Evolutionary conservation across 2,113 vertebrate genomes (phyloP).

Genomic region (Sapayoa aenigma): DNA sequence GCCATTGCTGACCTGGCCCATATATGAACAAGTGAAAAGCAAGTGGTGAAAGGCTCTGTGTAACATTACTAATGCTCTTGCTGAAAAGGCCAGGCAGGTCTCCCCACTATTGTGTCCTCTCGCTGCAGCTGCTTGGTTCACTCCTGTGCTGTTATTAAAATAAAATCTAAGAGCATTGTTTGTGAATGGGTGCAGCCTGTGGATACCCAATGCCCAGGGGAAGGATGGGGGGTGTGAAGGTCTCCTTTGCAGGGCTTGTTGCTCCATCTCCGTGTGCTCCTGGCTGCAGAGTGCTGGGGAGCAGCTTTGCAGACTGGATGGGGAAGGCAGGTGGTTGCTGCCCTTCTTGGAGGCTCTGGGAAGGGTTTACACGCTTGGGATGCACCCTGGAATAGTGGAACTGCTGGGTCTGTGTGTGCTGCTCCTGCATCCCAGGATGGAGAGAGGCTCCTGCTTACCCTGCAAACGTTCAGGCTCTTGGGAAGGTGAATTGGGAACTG

Average conservation of each 20-base stretch:
- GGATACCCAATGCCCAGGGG: not conserved
- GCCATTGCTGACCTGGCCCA: not conserved
- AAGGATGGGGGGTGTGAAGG: not conserved
- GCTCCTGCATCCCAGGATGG: not conserved
- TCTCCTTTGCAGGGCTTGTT: not conserved
- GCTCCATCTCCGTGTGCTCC: not conserved
- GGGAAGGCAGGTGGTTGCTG: not conserved
- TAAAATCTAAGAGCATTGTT: not conserved
- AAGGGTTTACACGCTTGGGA: not conserved
- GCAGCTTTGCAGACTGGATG: not conserved
- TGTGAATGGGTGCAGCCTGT: not conserved
- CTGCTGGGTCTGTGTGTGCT: not conserved
- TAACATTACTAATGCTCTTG: conserved; percentile 20
- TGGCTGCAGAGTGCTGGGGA: not conserved
- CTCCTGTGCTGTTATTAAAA: conserved; percentile 10
- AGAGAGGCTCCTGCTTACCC: not conserved
- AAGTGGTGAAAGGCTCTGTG: conserved; percentile 65
- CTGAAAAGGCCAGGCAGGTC: not conserved
- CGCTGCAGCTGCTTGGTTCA: conserved; percentile 42
- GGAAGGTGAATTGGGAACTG: not conserved
- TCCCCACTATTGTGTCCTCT: not conserved
- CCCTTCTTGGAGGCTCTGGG: not conserved
- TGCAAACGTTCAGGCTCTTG: not conserved
- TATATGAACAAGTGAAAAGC: conserved; percentile 65
- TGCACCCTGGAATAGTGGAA: not conserved